These are phyloP conservation scores for Apamea anceps DNA, from an alignment of 2,888 invertebrate genomes.

Conservation along the genomic window DNA sequence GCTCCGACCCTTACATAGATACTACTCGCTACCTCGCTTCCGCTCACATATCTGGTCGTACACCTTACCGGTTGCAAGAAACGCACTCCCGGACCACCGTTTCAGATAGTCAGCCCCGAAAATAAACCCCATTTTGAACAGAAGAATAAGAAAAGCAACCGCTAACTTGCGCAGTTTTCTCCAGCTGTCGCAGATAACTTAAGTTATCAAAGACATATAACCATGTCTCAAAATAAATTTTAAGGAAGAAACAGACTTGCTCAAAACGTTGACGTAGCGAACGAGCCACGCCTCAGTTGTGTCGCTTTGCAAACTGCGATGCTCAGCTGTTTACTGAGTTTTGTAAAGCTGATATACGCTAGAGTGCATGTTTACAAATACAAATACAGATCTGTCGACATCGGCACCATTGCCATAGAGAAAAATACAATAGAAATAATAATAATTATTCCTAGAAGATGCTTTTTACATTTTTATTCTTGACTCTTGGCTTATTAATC, in stretches of 20 bases:
- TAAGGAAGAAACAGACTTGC: not conserved
- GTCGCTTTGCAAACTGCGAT: not conserved
- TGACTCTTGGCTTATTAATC: no score
- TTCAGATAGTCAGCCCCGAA: not conserved
- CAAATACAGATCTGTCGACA: no score
- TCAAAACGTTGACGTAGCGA: not conserved
- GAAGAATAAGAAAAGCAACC: not conserved
- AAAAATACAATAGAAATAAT: no score
- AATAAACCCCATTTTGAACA: not conserved
- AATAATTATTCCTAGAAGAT: not conserved
- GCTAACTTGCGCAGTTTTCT: not conserved
- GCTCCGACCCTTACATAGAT: no score
- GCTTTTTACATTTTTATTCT: no score
- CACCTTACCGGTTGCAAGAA: no score
- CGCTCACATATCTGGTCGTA: no score
- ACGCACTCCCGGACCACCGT: not conserved
- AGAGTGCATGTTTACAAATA: not conserved
- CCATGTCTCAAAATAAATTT: not conserved
- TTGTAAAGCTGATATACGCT: not conserved
- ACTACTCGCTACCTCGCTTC: no score
- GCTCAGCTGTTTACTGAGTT: constrained; percentile 2
- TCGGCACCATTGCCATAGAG: no score
- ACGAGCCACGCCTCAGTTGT: constrained; percentile 3
- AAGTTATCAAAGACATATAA: not conserved
- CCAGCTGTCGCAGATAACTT: constrained; percentile 2